phyloP scores from a whole-genome alignment of 2,888 invertebrate genomes.

The Brachypalpus laphriformis region DNA sequence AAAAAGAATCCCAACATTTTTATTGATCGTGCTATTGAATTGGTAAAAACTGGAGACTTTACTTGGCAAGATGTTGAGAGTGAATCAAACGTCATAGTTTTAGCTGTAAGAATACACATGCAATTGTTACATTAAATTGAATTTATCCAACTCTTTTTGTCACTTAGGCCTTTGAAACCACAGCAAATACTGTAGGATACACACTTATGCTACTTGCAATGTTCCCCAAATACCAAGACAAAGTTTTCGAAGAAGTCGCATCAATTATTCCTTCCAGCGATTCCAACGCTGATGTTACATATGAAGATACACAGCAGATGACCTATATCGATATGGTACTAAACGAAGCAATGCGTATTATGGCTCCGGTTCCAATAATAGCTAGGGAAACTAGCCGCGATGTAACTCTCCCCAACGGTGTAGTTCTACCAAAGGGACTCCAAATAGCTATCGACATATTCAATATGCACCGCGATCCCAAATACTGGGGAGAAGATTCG shows the following conservation, averaged over 20 bases:
- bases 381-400: slow-evolving; percentile 78
- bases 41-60: slow-evolving; percentile 77
- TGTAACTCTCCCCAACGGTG: slow-evolving; percentile 77
- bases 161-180: slow-evolving; percentile 81
- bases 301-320: slow-evolving; percentile 79
- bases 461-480: slow-evolving; percentile 79
- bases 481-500: slow-evolving; percentile 81
- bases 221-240: slow-evolving; percentile 75
- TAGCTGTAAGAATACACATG: slow-evolving; percentile 75
- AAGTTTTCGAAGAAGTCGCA: slow-evolving; percentile 78
- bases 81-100: slow-evolving; percentile 80
- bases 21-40: slow-evolving; percentile 78
- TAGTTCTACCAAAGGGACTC: slow-evolving; percentile 79
- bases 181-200: slow-evolving; percentile 76
- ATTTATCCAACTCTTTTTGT: background rate
- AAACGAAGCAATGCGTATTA: slow-evolving; percentile 80
- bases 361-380: slow-evolving; percentile 80
- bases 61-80: slow-evolving; percentile 78
- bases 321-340: slow-evolving; percentile 80
- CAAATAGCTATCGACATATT: slow-evolving; percentile 80
- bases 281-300: slow-evolving; percentile 76
- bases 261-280: slow-evolving; percentile 76
- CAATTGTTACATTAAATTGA: background rate
- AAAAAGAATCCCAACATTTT: slow-evolving; percentile 70
- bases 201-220: slow-evolving; percentile 63